A percentile compares a stretch with the other conserved stretches of the same genome.
phyloP scores from a whole-genome alignment of 2,113 vertebrate genomes.

The Perca flavescens region DNA sequence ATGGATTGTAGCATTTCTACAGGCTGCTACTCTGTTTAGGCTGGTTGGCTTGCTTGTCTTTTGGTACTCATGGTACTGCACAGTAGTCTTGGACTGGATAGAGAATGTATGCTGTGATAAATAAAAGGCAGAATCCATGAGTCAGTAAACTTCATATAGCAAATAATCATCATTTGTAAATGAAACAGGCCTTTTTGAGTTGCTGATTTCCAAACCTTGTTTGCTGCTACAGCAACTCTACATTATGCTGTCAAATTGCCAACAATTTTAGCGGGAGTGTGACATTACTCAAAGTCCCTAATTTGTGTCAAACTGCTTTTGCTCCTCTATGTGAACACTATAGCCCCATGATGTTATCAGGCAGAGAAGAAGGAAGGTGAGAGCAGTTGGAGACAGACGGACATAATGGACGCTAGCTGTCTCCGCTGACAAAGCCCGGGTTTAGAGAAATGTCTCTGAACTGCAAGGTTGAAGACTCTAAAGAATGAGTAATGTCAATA shows the following conservation, averaged over 20 bases:
- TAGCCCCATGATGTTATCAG: background rate
- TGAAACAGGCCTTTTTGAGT: too few species aligned
- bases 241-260: slow-evolving; percentile 12
- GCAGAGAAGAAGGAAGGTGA: background rate
- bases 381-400: slow-evolving; percentile 34
- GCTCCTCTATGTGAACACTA: background rate
- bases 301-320: background rate
- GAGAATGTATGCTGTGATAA: too few species aligned
- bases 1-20: too few species aligned
- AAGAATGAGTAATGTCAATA: slow-evolving; percentile 34
- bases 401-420: slow-evolving; percentile 29
- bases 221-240: background rate
- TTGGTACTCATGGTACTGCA: background rate
- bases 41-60: too few species aligned
- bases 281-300: background rate
- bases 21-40: too few species aligned
- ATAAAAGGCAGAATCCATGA: background rate
- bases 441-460: slow-evolving; percentile 38
- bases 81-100: background rate
- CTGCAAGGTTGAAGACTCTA: slow-evolving; percentile 1
- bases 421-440: slow-evolving; percentile 27
- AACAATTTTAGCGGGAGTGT: background rate
- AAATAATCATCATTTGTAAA: background rate
- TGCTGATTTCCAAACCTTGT: background rate
- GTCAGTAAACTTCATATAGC: background rate